Evolutionary conservation across 2,888 invertebrate genomes (phyloP).

Genomic region (Thereva unica): DNA sequence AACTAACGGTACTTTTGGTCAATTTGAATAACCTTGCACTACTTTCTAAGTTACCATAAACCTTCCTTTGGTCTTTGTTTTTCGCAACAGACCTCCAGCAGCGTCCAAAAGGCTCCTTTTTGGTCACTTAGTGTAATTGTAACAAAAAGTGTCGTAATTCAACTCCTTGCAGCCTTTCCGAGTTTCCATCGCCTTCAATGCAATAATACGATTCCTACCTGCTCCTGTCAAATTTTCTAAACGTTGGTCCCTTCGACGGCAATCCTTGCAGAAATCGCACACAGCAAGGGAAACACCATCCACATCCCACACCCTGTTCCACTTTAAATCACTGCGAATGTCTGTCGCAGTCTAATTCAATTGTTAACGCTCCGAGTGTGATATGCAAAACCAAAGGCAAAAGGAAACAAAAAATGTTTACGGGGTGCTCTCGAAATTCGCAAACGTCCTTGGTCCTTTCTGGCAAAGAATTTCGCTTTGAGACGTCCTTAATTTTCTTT

Average conservation of each 20-base stretch:
- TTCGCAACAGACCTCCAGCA: no score
- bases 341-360: neutral
- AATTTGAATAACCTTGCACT: no score
- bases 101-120: neutral
- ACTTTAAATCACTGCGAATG: neutral
- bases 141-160: neutral
- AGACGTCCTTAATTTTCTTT: no score
- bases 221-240: no score
- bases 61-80: no score
- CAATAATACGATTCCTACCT: no score
- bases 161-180: neutral
- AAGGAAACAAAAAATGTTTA: neutral
- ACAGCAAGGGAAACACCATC: neutral
- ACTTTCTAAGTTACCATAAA: no score
- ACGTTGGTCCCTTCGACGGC: neutral
- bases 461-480: neutral
- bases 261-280: neutral
- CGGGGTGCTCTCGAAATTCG: neutral
- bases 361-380: no score
- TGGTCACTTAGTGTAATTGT: constrained; percentile 2
- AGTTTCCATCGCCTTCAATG: neutral
- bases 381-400: no score
- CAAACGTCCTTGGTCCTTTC: neutral
- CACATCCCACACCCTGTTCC: neutral
- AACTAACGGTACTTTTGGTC: no score